Percentiles rank a stretch among this genome's conserved stretches.
phyloP scores from a whole-genome alignment of 2,888 invertebrate genomes.

The Tetheella fluctuosa region DNA sequence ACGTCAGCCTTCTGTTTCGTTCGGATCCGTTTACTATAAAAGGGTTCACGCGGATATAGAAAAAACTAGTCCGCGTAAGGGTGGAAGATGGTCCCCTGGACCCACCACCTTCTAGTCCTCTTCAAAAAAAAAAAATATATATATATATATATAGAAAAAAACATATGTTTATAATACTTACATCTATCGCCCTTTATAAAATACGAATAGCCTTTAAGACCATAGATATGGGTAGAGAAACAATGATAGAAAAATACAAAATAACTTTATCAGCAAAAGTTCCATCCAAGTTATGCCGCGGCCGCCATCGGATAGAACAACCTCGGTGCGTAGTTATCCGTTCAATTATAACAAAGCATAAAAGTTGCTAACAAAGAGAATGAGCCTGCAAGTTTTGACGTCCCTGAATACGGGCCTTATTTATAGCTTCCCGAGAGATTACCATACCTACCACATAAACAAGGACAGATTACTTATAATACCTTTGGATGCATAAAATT shows the following conservation, averaged over 20 bases:
- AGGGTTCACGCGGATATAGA: too few relatives aligned
- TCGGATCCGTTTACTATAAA: not conserved
- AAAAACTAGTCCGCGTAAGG: too few relatives aligned
- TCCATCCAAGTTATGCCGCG: slow-evolving; percentile 18
- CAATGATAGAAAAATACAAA: slow-evolving; percentile 23
- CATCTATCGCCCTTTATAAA: not conserved
- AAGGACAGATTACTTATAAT: slow-evolving; percentile 46
- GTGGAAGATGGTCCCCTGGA: too few relatives aligned
- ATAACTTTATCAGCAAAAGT: slow-evolving; percentile 18
- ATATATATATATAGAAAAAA: not conserved
- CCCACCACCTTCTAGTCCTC: too few relatives aligned
- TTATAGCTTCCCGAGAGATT: slow-evolving; percentile 62
- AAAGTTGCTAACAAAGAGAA: slow-evolving; percentile 58
- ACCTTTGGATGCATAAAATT: slow-evolving; percentile 43
- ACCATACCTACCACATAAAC: slow-evolving; percentile 54
- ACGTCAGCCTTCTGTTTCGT: too few relatives aligned
- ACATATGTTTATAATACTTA: not conserved
- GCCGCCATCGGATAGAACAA: not conserved
- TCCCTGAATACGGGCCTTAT: slow-evolving; percentile 49
- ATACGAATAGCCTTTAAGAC: not conserved
- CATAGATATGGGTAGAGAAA: slow-evolving; percentile 21
- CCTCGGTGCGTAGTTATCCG: slow-evolving; percentile 33
- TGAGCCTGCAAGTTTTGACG: slow-evolving; percentile 52
- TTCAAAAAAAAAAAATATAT: too few relatives aligned
- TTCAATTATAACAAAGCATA: slow-evolving; percentile 59